Evolutionary conservation across 2,888 invertebrate species (phyloP).

Genomic region (Macrophya alboannulata): DNA sequence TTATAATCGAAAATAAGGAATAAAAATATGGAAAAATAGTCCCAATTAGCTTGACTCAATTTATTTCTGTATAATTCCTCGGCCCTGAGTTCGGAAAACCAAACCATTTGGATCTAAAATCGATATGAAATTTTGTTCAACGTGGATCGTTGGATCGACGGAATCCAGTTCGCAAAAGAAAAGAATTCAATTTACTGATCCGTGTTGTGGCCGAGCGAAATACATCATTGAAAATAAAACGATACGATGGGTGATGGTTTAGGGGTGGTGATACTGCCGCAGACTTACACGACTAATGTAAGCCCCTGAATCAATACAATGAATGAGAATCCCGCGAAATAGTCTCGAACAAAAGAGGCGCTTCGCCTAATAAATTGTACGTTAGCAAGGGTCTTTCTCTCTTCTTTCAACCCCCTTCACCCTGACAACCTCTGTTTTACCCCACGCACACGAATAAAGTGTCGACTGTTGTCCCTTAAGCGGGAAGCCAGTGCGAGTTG

Average conservation of each 20-base stretch:
- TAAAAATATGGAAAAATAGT: neutral
- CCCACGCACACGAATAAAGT: slow-evolving; percentile 17
- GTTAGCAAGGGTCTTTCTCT: neutral
- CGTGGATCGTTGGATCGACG: neutral
- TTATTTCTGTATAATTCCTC: neutral
- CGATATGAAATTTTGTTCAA: neutral
- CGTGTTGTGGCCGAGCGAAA: neutral
- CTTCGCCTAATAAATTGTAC: slow-evolving; percentile 36
- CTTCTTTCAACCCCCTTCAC: neutral
- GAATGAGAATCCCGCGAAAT: slow-evolving; percentile 25
- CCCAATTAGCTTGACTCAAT: neutral
- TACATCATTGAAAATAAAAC: slow-evolving; percentile 24
- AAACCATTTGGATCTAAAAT: neutral
- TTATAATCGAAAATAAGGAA: neutral
- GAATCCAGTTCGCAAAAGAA: neutral
- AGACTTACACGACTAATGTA: slow-evolving; percentile 20
- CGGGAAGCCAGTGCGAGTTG: neutral
- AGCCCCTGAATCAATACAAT: slow-evolving; percentile 22
- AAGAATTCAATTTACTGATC: slow-evolving; percentile 17
- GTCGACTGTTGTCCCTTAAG: slow-evolving; percentile 26
- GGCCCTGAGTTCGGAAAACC: neutral
- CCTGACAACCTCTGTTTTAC: slow-evolving; percentile 2
- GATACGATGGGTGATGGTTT: slow-evolving; percentile 13
- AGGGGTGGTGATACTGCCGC: slow-evolving; percentile 9
- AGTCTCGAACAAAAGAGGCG: slow-evolving; percentile 33